Evolutionary conservation across 2,113 vertebrate species (phyloP), one percentile per base, ranked within the genome.

Genomic region (Hyperoodon ampullatus): DNA sequence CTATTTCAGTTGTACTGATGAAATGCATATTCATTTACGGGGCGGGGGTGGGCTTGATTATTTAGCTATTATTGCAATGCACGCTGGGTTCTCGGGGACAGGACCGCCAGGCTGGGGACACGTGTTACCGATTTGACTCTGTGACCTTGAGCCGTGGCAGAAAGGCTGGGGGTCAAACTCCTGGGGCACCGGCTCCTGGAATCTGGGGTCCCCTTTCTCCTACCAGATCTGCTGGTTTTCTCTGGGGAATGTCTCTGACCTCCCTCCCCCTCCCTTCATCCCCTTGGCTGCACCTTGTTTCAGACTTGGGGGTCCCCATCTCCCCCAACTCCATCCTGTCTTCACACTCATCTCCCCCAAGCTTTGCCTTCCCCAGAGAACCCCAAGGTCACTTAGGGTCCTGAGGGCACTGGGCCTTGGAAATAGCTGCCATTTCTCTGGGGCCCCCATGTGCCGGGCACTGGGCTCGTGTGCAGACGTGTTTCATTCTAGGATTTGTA

Each of bases 1-100:
- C 95, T 96, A 58, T 97, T 84, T 95, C 80, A 33, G 81, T 96
- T 95, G 33, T 53, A 9, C 92, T 84, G 95, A 50, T 63, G 91
- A 94, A 44, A 93, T 90, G 53, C 74, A 47, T 66, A 68, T 88
- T 80, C 88, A 87, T 78, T 60, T 16, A 58, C n/a, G 53, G 75
- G 68, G 13, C 3, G 39, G 0, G 26, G 70, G 70, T 75, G 92
- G 93, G 66, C 83, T 1, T 7, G 5, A 86, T 72, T 92, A 70
- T 88, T 96, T 80, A 63, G 97, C 91, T 90, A 93, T 92, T 92
- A 19, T 53, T 85, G 75, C 58, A 39, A 0, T 0, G 87, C 96
- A 77, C 39, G 33, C 75, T 39, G 78, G 28, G 92, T 70, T 82
- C 94, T 94, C 11, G 0, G 80, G 91, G 77, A 24, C 8, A 8